These are phyloP conservation scores for Stegana nigrithorax DNA, from an alignment of 2,888 invertebrate genomes.

Conservation along the genomic window DNA sequence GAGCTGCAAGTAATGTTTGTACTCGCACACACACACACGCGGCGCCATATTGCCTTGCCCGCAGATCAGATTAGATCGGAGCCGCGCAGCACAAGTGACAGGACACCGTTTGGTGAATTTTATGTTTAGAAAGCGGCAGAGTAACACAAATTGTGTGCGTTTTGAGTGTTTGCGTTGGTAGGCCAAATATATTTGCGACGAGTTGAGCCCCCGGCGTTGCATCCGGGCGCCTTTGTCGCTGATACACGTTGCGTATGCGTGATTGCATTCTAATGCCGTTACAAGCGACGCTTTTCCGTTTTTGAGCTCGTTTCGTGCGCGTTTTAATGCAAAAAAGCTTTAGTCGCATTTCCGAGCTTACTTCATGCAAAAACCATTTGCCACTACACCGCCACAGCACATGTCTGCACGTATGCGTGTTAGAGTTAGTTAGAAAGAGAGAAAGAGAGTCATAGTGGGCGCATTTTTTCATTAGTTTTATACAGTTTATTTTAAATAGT, in stretches of 20 bases:
- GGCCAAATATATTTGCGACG: neutral
- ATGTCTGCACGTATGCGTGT: too few species aligned
- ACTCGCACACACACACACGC: neutral
- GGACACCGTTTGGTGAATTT: neutral
- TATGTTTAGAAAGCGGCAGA: neutral
- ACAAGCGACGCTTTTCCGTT: neutral
- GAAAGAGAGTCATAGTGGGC: too few species aligned
- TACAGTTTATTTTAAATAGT: too few species aligned
- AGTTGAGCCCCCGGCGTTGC: too few species aligned
- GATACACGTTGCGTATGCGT: neutral
- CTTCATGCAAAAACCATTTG: too few species aligned
- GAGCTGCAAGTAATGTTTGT: constrained; percentile 14
- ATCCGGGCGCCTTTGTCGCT: neutral
- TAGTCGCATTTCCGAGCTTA: constrained; percentile 3
- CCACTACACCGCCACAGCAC: too few species aligned
- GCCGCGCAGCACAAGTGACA: too few species aligned
- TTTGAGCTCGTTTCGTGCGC: neutral
- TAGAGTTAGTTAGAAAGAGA: too few species aligned
- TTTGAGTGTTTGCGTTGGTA: neutral
- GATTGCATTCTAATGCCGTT: neutral
- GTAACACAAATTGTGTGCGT: too few species aligned
- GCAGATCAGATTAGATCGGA: too few species aligned
- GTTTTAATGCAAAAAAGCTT: neutral
- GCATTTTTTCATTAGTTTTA: neutral
- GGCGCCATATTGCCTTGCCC: too few species aligned